Evolutionary conservation across 2,888 invertebrate genomes (phyloP), one percentile per base, ranked within the genome.

Genomic region (Andrena fulva): DNA sequence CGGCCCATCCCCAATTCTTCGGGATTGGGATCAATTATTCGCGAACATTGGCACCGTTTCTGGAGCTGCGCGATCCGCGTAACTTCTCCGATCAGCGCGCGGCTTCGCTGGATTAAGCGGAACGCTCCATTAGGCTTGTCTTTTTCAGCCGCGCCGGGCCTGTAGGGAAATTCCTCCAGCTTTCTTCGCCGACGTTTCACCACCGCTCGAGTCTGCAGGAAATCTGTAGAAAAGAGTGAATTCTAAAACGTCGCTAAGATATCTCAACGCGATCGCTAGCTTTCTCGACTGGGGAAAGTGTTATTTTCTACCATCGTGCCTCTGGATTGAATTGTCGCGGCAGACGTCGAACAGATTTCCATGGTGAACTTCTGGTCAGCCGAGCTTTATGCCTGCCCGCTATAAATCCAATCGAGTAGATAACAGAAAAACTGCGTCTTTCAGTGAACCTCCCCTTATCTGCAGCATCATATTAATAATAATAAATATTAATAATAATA

Each of bases 21-120:
- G 24, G 77, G 69, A 88, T 87, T 81, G 62, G 67, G 60, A 79
- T 75, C 80, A 80, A 87, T 87, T 84, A 84, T 74, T 87, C 77
- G 60, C 59, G 76, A 78, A 66, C 77, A 75, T 68, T 52, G 76
- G 16, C 77, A 64, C 62, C 76, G 71, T 71, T 83, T 76, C 76
- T 59, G 48, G 33, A 56, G 48, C 71, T 29, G 27, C 27, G n/a
- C 29, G 66, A 82, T 48, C 78, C 72, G 20, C 64, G 62, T 62
- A 66, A 62, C 42, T 35, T 16, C 50, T 8, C n/a, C 50, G 42
- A 67, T 70, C 52, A 7, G 4, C n/a, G 24, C n/a, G 24, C 20
- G 16, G 31, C 68, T 54, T 64, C 31, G 16, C 7, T 3, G 12
- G 71, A 74, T 74, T 50, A 29, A 5, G 20, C 56, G 52, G 8